Base-by-base conservation (phyloP, 2,888 invertebrate species). In the Lucinisca nassula region DNA sequence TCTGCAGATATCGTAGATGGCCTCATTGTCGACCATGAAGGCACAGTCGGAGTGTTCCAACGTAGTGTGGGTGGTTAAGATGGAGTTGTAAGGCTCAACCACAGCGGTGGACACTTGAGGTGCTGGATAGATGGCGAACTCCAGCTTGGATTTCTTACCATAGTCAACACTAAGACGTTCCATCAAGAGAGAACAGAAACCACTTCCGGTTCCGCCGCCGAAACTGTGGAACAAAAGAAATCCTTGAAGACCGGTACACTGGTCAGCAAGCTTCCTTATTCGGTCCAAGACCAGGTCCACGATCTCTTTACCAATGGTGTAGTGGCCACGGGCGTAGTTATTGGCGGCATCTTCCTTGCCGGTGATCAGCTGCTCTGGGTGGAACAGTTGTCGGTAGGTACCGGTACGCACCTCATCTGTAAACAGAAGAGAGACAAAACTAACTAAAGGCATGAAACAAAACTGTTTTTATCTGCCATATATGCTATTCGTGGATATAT, bases 341-440 rank as follows among this genome's bases (percentile, higher is more conserved):
- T 99, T 99, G 93, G 99, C 99, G 74, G 99, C 99, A 96, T 99
- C 99, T 97, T 99, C 99, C 97, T 99, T n/a, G n/a, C n/a, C n/a
- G n/a, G n/a, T n/a, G n/a, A n/a, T n/a, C n/a, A n/a, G n/a, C n/a
- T n/a, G n/a, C n/a, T n/a, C n/a, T n/a, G n/a, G n/a, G n/a, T n/a
- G n/a, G n/a, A n/a, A n/a, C n/a, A n/a, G n/a, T n/a, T n/a, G n/a
- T n/a, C n/a, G n/a, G n/a, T n/a, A n/a, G n/a, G n/a, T n/a, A n/a
- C n/a, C n/a, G n/a, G n/a, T n/a, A n/a, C n/a, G n/a, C n/a, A n/a
- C n/a, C n/a, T n/a, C n/a, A n/a, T n/a, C n/a, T n/a, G n/a, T n/a
- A n/a, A n/a, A n/a, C n/a, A n/a, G n/a, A n/a, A n/a, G n/a, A n/a
- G n/a, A n/a, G n/a, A n/a, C n/a, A n/a, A n/a, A n/a, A n/a, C n/a